Evolutionary conservation across 2,888 invertebrate species (phyloP), one percentile per base, ranked within the genome.

Genomic region (Apotomis capreana): DNA sequence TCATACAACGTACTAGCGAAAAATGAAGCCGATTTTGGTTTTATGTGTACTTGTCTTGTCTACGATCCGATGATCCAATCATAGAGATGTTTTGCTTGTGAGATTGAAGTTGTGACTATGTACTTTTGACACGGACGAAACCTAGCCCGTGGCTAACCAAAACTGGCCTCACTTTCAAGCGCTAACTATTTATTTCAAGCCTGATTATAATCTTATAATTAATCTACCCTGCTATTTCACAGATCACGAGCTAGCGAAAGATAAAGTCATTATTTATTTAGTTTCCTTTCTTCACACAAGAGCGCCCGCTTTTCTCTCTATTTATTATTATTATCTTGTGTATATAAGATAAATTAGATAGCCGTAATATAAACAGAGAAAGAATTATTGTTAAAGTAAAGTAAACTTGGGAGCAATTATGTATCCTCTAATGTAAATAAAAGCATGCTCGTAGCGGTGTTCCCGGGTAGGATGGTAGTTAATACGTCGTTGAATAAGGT

Each of bases 271-370:
- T 89, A 86, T 89, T 89, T 90, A 86, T 89, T 89, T 87, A 84
- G 84, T 86, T 87, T 87, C 85, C 84, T 87, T 85, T 84, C 83
- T 83, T 80, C 82, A 84, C 87, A 88, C 89, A 88, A 89, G 87
- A 89, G 84, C 81, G 84, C 89, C 68, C 89, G 88, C 88, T 82
- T 78, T 81, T 81, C 84, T 89, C 88, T 89, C 89, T 86, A 86
- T 80, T 84, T 89, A 89, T 89, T 89, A 90, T 89, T 90, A 88
- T 89, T 87, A 89, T 87, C 87, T 85, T 84, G 87, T 86, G 83
- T 90, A 89, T 87, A 89, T 87, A 89, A 84, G 83, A 79, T 81
- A 75, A 79, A 84, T 88, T 87, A 87, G 88, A 89, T 89, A 86
- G 87, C 84, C 79, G 75, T 84, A 87, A 80, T 82, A 85, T 91